phyloP scores from a whole-genome alignment of 2,797 vertebrate species.

The Notolepis coatsorum region DNA sequence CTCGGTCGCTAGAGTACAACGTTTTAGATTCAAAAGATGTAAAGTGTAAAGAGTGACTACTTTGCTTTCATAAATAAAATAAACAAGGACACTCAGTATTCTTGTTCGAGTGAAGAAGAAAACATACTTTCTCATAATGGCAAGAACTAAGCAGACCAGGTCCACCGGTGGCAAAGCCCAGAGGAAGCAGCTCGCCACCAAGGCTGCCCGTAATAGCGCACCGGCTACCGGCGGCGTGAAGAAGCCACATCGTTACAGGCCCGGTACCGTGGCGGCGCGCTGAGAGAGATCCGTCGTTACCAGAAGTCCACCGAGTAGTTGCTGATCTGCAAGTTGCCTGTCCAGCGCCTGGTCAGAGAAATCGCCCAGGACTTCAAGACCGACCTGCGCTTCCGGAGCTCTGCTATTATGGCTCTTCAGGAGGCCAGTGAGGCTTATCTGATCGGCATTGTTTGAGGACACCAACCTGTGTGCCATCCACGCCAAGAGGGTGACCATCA shows the following conservation, averaged over 20 bases:
- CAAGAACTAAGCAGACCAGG: too few species aligned
- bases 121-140: too few species aligned
- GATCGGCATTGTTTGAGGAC: background rate
- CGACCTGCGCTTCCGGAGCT: background rate
- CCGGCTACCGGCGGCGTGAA: background rate
- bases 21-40: too few species aligned
- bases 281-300: background rate
- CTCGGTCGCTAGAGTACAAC: too few species aligned
- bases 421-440: background rate
- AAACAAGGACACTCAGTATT: too few species aligned
- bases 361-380: conserved; percentile 2
- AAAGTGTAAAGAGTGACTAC: too few species aligned
- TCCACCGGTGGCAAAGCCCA: background rate
- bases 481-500: background rate
- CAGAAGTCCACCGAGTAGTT: background rate
- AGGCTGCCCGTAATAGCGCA: background rate
- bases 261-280: background rate
- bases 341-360: background rate
- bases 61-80: too few species aligned
- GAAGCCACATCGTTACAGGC: background rate
- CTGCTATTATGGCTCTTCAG: background rate
- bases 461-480: conserved; percentile 2
- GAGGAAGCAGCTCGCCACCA: background rate
- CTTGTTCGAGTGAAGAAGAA: too few species aligned
- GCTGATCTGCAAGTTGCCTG: background rate